Base-by-base conservation (phyloP, 2,888 invertebrate genomes). In the Ornithoptera alexandrae region DNA sequence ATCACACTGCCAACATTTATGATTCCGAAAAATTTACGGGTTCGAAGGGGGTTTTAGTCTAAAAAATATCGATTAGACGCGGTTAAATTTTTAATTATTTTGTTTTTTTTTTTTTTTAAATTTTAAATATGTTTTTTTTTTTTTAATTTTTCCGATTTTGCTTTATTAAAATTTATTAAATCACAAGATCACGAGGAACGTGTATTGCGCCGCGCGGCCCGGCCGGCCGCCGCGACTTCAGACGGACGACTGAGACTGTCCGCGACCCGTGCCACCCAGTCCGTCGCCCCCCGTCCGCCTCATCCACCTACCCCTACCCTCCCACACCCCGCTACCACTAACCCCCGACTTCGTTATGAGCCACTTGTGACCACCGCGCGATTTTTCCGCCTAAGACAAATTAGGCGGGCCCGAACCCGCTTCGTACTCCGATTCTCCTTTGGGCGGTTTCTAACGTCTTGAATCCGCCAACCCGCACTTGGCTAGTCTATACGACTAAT, bases 131-230 rank as follows among this genome's bases (percentile, higher is more conserved):
- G 7, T 39, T 39, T 39, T 39, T 39, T 39, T 39, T 39, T 39
- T 10, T 10, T 39, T 39, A 39, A 39, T 39, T 8, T 39, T 39
- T 39, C 39, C 39, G 8, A 64, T 70, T 67, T 70, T 63, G 67
- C 63, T 60, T 84, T 86, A 85, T 88, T 90, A 84, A 88, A 87
- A 88, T 91, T 89, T 90, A 89, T 86, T 39, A 39, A 88, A 93
- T 93, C 93, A 93, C 93, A 93, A 93, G 88, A 87, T 90, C 92
- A 90, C 92, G 93, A 93, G 93, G 93, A 93, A 93, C 93, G 92
- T 89, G 88, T 89, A 89, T 87, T 89, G 81, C 86, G 90, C 81
- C 92, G 91, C 91, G 90, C 90, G 90, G 92, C 89, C 90, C 91
- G 90, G 86, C 87, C 90, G 90, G 92, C 91, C 92, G 89, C 88